Percentiles rank a stretch among this genome's conserved stretches.
These are phyloP conservation scores for Elegia similella DNA, from an alignment of 2,888 invertebrate species.

Conservation along the genomic window DNA sequence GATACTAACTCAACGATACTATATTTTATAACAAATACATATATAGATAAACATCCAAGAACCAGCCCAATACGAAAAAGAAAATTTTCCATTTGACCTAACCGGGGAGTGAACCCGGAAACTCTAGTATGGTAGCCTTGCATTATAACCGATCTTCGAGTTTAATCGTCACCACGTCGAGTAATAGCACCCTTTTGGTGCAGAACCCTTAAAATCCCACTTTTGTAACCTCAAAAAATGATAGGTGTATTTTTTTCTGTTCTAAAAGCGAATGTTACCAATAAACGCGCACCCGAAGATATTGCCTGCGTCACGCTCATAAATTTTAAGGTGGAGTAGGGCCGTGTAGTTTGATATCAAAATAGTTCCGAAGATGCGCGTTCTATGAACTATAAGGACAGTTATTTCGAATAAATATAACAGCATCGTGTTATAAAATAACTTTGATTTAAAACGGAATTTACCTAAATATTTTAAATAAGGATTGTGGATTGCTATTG, in stretches of 20 bases:
- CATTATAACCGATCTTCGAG: no score
- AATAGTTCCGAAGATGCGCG: conserved; percentile 3
- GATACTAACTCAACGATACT: no score
- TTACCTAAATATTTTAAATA: neutral
- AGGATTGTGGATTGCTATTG: neutral
- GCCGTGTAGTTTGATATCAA: conserved; percentile 9
- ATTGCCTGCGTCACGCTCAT: conserved; percentile 70
- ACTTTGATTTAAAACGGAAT: neutral
- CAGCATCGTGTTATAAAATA: neutral
- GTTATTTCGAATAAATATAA: neutral
- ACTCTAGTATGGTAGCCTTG: no score
- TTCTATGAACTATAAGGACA: conserved; percentile 2
- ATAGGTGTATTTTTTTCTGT: neutral
- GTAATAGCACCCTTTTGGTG: no score
- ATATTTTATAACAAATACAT: no score
- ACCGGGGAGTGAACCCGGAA: no score
- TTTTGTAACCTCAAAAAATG: no score
- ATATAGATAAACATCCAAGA: no score
- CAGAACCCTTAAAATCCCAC: no score
- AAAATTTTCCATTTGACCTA: no score
- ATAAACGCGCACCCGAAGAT: conserved; percentile 33
- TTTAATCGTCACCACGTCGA: no score
- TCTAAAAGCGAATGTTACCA: neutral
- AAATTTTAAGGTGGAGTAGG: conserved; percentile 59
- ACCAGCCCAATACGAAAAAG: no score